Percentiles rank a stretch among this genome's conserved stretches.
phyloP scores from a whole-genome alignment of 2,113 vertebrate species.

The Melanerpes formicivorus region DNA sequence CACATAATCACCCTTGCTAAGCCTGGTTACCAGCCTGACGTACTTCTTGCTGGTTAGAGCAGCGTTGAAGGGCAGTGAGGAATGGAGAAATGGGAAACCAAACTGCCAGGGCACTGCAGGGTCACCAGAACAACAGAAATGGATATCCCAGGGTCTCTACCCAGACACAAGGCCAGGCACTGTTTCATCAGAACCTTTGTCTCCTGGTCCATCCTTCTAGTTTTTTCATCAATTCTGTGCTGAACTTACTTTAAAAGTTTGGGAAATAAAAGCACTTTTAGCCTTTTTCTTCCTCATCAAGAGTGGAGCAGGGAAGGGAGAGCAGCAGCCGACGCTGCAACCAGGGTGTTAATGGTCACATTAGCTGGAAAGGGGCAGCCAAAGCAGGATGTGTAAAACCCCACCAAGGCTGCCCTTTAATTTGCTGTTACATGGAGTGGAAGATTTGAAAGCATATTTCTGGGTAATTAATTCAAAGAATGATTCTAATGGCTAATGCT shows the following conservation, averaged over 20 bases:
- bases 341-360: background rate
- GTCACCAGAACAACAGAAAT: background rate
- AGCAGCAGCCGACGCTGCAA: background rate
- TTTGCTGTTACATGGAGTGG: slow-evolving; percentile 69
- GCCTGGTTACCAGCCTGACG: background rate
- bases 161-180: background rate
- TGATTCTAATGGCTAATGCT: slow-evolving; percentile 70
- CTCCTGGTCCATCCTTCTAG: background rate
- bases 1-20: background rate
- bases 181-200: background rate
- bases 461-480: slow-evolving; percentile 75
- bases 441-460: slow-evolving; percentile 72
- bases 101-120: background rate
- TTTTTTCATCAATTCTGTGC: background rate
- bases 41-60: background rate
- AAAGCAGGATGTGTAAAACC: slow-evolving; percentile 42
- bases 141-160: background rate
- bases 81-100: background rate
- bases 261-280: background rate
- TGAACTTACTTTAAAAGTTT: background rate
- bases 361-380: slow-evolving; percentile 49
- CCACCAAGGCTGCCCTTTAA: slow-evolving; percentile 69
- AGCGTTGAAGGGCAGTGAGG: background rate
- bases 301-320: background rate
- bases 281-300: background rate